These are phyloP conservation scores for Phenganax subtilis DNA, from an alignment of 92 coral and sea anemone species.

Conservation along the genomic window DNA sequence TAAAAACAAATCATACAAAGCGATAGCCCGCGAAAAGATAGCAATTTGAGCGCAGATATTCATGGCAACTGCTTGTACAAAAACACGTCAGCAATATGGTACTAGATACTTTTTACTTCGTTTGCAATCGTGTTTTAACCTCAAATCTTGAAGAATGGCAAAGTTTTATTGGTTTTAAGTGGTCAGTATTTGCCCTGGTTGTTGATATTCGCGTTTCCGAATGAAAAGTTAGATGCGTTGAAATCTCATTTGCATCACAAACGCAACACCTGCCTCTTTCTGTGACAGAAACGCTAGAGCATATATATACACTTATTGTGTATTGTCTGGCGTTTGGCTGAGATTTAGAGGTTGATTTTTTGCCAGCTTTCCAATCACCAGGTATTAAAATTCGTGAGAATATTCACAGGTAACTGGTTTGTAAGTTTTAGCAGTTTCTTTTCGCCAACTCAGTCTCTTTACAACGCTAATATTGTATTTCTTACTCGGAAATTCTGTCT, in stretches of 20 bases:
- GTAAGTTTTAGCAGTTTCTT: no score
- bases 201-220: constrained; percentile 14
- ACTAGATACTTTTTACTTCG: not conserved
- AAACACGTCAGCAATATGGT: not conserved
- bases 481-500: not conserved
- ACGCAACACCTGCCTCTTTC: constrained; percentile 24
- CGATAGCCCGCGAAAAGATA: not conserved
- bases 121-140: not conserved
- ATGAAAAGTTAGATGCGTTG: not conserved
- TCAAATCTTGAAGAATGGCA: not conserved
- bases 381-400: not conserved
- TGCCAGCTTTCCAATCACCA: not conserved
- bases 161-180: not conserved
- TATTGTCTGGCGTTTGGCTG: not conserved
- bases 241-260: constrained; percentile 22
- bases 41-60: not conserved
- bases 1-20: not conserved
- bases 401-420: not conserved
- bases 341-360: not conserved
- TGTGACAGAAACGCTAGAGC: constrained; percentile 7
- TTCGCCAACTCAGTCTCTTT: no score
- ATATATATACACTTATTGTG: not conserved
- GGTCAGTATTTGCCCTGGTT: not conserved
- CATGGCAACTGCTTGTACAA: not conserved
- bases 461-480: no score